A percentile compares a stretch with the other conserved stretches of the same genome.
Conservation (phyloP, 2,888 invertebrate species). For the Harmothoe impar region DNA sequence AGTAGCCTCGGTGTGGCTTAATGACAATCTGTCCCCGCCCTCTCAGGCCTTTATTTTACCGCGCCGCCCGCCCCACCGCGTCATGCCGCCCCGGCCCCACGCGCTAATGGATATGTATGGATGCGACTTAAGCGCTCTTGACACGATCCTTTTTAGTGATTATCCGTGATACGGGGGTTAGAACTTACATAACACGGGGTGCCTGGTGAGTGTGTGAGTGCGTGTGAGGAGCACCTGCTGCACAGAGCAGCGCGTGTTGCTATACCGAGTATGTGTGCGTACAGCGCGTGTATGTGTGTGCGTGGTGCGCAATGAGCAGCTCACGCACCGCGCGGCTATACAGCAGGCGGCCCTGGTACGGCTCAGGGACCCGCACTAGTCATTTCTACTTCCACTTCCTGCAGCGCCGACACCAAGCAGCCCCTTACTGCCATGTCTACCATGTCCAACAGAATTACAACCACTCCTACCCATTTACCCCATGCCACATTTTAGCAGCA, state of each 20-base stretch:
- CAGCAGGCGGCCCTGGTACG: not conserved
- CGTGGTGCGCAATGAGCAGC: not conserved
- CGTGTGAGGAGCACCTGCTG: not conserved
- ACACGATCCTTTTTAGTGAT: slow-evolving; percentile 60
- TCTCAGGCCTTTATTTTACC: slow-evolving; percentile 28
- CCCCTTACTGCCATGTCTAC: slow-evolving; percentile 18
- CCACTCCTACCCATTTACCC: slow-evolving; percentile 5
- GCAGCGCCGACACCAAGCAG: not conserved
- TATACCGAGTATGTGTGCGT: not conserved
- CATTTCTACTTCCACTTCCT: slow-evolving; percentile 19
- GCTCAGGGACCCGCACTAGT: not conserved
- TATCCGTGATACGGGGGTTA: slow-evolving; percentile 46
- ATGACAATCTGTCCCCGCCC: slow-evolving; percentile 36
- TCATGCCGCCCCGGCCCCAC: not conserved
- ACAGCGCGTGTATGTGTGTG: not conserved
- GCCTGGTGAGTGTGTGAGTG: not conserved
- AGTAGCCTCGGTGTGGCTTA: slow-evolving; percentile 45
- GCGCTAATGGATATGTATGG: slow-evolving; percentile 50
- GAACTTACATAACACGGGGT: slow-evolving; percentile 40
- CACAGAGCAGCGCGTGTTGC: not conserved
- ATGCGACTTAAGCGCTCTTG: slow-evolving; percentile 8
- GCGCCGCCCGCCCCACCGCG: not conserved
- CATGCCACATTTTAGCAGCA: slow-evolving; percentile 7
- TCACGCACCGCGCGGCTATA: not conserved
- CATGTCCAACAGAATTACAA: slow-evolving; percentile 34